Percentiles rank a stretch among this genome's conserved stretches.
These are phyloP conservation scores for Linnaemya tessellans DNA, from an alignment of 2,888 invertebrate genomes.

Conservation along the genomic window DNA sequence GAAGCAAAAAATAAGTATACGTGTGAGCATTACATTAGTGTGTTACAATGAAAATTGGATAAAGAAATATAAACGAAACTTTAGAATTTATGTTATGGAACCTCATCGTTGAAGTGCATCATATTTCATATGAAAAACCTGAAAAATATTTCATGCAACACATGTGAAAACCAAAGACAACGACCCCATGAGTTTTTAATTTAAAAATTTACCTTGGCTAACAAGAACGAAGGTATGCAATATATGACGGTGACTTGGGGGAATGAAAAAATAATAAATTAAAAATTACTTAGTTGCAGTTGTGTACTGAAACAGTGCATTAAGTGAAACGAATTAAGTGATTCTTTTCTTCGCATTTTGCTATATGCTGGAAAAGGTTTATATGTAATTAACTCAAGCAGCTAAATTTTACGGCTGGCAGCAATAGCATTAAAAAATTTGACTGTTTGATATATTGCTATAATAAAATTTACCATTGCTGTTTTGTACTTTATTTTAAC, in stretches of 20 bases:
- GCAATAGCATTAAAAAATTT: background rate
- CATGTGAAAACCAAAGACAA: slow-evolving; percentile 73
- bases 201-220: slow-evolving; percentile 49
- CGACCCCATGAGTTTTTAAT: slow-evolving; percentile 25
- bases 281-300: slow-evolving; percentile 50
- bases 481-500: no score
- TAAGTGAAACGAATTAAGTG: background rate
- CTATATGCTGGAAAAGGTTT: background rate
- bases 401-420: background rate
- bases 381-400: background rate
- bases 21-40: slow-evolving; percentile 41
- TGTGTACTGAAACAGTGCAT: background rate
- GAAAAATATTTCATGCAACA: slow-evolving; percentile 41
- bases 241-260: background rate
- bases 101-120: slow-evolving; percentile 73
- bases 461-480: no score
- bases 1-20: slow-evolving; percentile 27
- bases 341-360: background rate
- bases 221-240: background rate
- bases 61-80: slow-evolving; percentile 50
- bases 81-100: slow-evolving; percentile 73
- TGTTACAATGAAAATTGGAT: slow-evolving; percentile 21
- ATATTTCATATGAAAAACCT: slow-evolving; percentile 70
- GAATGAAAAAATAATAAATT: slow-evolving; percentile 43
- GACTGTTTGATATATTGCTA: no score